Conservation (phyloP, 2,888 invertebrate genomes). For the Chymomyza amoena region DNA sequence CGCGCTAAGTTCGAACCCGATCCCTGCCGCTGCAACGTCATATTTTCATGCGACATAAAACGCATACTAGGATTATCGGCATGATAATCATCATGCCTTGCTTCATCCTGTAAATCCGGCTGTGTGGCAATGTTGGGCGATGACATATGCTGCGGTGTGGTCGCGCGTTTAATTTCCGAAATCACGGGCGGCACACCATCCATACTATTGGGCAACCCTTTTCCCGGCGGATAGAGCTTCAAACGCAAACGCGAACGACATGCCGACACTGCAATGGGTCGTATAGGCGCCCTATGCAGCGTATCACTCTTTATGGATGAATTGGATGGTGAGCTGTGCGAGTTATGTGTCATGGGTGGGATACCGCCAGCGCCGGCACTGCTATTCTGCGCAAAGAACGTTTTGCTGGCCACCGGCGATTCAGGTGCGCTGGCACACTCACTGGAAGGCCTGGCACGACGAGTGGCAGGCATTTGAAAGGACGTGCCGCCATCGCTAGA, state of each 20-base stretch:
- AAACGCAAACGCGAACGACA: slow-evolving; percentile 77
- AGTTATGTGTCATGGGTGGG: slow-evolving; percentile 29
- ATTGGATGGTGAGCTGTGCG: slow-evolving; percentile 74
- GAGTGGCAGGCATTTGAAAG: slow-evolving; percentile 36
- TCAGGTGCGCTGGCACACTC: slow-evolving; percentile 78
- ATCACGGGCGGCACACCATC: not conserved
- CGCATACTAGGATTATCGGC: slow-evolving; percentile 61
- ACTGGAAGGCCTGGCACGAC: slow-evolving; percentile 55
- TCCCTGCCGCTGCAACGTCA: slow-evolving; percentile 67
- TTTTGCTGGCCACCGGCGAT: slow-evolving; percentile 75
- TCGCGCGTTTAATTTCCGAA: slow-evolving; percentile 61
- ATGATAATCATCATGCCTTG: slow-evolving; percentile 47
- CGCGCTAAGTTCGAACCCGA: slow-evolving; percentile 80
- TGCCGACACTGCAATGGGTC: slow-evolving; percentile 78
- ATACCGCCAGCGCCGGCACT: slow-evolving; percentile 30
- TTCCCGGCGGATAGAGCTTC: slow-evolving; percentile 77
- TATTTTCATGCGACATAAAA: slow-evolving; percentile 77
- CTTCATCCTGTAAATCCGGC: slow-evolving; percentile 49
- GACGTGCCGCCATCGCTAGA: slow-evolving; percentile 63
- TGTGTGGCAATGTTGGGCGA: slow-evolving; percentile 77
- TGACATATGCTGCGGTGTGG: slow-evolving; percentile 77
- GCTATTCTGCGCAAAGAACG: slow-evolving; percentile 58
- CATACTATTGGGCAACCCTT: slow-evolving; percentile 57
- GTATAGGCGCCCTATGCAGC: slow-evolving; percentile 61
- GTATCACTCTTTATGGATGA: slow-evolving; percentile 72